Base-by-base conservation (phyloP, 1,140 invertebrate species). In the Berghia stephanieae region DNA sequence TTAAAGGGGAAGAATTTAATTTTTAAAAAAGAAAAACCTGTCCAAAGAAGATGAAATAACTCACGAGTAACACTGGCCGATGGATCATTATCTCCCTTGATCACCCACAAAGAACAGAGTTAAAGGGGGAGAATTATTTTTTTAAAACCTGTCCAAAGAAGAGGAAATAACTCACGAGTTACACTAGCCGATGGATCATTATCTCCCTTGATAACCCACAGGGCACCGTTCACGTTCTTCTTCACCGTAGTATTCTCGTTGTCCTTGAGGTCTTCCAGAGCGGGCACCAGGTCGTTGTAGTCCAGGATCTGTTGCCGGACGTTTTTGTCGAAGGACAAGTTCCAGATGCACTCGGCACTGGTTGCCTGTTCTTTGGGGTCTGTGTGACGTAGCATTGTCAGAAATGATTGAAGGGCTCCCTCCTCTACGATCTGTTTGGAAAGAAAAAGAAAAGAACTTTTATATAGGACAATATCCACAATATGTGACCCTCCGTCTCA, bases 141-240 rank as follows among this genome's bases (percentile, higher is more conserved):
- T n/a, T n/a, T n/a, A n/a, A n/a, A n/a, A n/a, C n/a, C n/a, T n/a
- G n/a, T n/a, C 16, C 27, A 24, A 67, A 31, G 38, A n/a, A 57
- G 34, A 31, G 21, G 31, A 13, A 49, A 55, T 8, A 1, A 16
- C 71, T 49, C 36, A 74, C 77, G 42, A 5, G 71, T n/a, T 16
- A 16, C 40, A 38, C 60, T 78, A 27, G 78, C 83, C 44, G 80
- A 76, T 38, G 83, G 81, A 77, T 86, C 82, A 71, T 83, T 84
- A 52, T 85, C 85, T 80, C 85, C 86, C 49, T 81, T 84, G 16
- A 87, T 71, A 0, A 87, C 75, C 83, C 85, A 87, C 40, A 86
- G 78, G 10, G 83, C 84, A 40, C 86, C 86, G 34, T 77, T 81
- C n/a, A 78, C 76, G 72, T 84, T 85, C 77, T 82, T 82, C 43